A percentile compares a stretch with the other conserved stretches of the same genome.
phyloP scores from a whole-genome alignment of 2,797 vertebrate genomes.

The Dermochelys coriacea region DNA sequence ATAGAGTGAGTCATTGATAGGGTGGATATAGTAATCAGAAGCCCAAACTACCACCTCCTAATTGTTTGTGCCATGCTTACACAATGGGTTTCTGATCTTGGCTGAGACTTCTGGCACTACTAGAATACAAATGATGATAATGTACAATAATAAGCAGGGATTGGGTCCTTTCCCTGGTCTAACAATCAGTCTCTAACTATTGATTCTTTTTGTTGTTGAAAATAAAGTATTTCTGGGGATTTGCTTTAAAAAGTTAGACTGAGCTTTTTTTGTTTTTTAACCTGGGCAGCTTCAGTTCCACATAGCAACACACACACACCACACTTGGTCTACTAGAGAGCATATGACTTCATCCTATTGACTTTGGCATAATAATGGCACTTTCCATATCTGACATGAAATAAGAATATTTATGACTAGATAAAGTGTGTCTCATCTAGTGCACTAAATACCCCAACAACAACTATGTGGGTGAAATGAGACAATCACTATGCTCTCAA shows the following conservation, averaged over 20 bases:
- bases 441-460: neutral
- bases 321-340: neutral
- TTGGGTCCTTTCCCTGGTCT: neutral
- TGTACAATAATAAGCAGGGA: neutral
- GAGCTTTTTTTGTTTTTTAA: neutral
- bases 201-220: neutral
- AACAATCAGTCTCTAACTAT: neutral
- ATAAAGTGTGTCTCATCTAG: neutral
- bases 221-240: neutral
- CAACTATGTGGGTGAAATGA: neutral
- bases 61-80: neutral
- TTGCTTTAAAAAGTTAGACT: neutral
- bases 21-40: neutral
- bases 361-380: neutral
- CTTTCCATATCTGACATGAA: neutral
- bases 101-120: neutral
- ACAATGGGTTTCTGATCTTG: neutral
- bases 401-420: neutral
- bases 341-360: neutral
- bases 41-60: neutral
- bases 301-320: neutral
- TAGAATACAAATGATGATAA: neutral
- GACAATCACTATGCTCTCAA: no score
- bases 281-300: neutral
- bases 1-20: neutral